Evolutionary conservation across 2,888 invertebrate genomes (phyloP).

Genomic region (Morinoia aosen): DNA sequence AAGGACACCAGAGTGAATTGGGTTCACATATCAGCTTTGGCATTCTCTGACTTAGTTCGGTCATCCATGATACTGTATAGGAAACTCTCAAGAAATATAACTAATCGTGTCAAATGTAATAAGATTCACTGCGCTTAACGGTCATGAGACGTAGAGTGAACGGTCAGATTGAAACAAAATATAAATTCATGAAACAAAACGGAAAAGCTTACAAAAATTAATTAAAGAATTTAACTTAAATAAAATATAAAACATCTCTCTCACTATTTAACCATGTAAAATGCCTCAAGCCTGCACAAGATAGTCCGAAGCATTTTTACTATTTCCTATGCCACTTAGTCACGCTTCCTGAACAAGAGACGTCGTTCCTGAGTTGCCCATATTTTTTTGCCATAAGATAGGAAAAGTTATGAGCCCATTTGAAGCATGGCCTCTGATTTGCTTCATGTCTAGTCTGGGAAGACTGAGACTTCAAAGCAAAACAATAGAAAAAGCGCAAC

Average conservation of each 20-base stretch:
- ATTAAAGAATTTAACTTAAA: background rate
- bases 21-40: too few relatives aligned
- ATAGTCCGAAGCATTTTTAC: background rate
- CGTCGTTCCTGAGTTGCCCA: background rate
- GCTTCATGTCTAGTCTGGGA: background rate
- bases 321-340: background rate
- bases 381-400: background rate
- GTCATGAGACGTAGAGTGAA: too few relatives aligned
- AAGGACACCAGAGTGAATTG: too few relatives aligned
- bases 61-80: too few relatives aligned
- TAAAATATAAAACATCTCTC: background rate
- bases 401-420: background rate
- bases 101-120: too few relatives aligned
- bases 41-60: too few relatives aligned
- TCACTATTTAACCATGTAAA: background rate
- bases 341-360: background rate
- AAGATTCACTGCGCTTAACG: too few relatives aligned
- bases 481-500: background rate
- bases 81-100: too few relatives aligned
- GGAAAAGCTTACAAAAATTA: background rate
- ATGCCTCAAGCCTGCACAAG: background rate
- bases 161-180: too few relatives aligned
- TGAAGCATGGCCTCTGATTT: background rate
- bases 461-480: background rate
- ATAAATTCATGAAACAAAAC: background rate